Evolutionary conservation across 2,113 vertebrate species (phyloP).

Genomic region (Pollimyrus isidori): DNA sequence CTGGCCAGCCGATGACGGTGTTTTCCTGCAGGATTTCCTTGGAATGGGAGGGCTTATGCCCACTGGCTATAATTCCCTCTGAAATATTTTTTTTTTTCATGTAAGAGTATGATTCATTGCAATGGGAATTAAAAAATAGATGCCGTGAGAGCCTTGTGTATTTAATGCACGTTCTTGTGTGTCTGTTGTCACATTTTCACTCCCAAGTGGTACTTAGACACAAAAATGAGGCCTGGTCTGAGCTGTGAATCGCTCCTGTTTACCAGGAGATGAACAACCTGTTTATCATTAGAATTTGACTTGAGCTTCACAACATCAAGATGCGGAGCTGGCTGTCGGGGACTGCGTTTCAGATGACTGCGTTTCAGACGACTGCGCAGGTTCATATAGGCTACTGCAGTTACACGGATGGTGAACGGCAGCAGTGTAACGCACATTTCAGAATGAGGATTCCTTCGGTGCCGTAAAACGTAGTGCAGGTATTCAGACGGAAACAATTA

Average conservation of each 20-base stretch:
- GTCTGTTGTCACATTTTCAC: neutral
- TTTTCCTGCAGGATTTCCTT: neutral
- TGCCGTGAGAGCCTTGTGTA: neutral
- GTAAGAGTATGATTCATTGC: neutral
- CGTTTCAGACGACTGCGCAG: neutral
- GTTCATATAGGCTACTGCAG: constrained; percentile 7
- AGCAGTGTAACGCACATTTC: neutral
- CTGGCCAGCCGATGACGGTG: neutral
- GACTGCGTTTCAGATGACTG: neutral
- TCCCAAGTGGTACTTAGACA: neutral
- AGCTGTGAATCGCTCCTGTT: neutral
- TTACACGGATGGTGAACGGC: neutral
- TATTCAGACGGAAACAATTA: neutral
- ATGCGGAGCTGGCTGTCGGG: neutral
- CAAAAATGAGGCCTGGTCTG: neutral
- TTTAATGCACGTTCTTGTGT: neutral
- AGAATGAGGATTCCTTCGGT: neutral
- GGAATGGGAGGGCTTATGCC: neutral
- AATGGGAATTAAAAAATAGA: neutral
- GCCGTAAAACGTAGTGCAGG: neutral
- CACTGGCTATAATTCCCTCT: neutral
- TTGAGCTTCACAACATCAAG: neutral
- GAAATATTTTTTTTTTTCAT: neutral
- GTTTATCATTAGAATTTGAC: neutral
- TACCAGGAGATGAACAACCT: neutral